Evolutionary conservation across 2,113 vertebrate genomes (phyloP).

Genomic region (Nothocercus nigrocapillus): DNA sequence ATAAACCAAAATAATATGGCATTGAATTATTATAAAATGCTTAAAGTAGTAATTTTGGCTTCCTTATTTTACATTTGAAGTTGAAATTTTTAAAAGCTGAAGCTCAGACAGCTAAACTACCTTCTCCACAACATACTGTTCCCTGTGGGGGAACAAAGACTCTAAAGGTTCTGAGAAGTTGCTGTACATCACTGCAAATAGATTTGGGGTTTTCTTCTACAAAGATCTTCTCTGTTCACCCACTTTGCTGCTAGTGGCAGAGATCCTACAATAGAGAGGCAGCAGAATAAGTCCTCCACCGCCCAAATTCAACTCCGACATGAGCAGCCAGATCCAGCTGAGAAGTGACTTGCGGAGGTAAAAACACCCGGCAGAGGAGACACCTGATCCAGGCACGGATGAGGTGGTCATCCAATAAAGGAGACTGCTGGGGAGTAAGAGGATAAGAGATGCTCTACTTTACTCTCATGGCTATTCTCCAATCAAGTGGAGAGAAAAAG

Average conservation of each 20-base stretch:
- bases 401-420: slow-evolving; percentile 42
- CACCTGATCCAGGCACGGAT: neutral
- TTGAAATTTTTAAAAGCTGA: neutral
- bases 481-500: slow-evolving; percentile 7
- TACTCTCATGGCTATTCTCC: slow-evolving; percentile 21
- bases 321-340: rapidly evolving
- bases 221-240: neutral
- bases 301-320: neutral
- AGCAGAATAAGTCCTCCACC: neutral
- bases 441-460: slow-evolving; percentile 29
- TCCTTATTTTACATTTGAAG: neutral
- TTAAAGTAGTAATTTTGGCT: neutral
- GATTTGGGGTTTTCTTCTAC: neutral
- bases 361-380: neutral
- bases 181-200: neutral
- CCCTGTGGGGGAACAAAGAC: neutral
- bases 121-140: neutral
- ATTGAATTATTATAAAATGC: neutral
- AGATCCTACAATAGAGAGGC: neutral
- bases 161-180: neutral
- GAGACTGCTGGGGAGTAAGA: neutral
- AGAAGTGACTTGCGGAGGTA: neutral
- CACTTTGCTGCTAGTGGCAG: neutral
- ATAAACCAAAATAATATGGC: neutral
- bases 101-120: neutral